These are phyloP conservation scores for Protomyctophum bolini DNA, from an alignment of 2,113 vertebrate species.

Conservation along the genomic window DNA sequence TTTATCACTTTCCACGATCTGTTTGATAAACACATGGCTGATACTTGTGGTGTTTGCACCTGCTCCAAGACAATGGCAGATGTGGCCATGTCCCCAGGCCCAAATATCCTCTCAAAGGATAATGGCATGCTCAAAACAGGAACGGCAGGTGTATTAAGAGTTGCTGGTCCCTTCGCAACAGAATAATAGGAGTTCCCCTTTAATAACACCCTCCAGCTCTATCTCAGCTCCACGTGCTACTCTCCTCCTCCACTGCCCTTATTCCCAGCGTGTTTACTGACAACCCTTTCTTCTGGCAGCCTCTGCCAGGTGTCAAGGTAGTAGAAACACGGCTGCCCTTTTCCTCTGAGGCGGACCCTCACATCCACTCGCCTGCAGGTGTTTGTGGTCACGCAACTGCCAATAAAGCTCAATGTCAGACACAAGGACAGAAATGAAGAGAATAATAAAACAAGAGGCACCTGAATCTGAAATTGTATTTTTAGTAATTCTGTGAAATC, in stretches of 20 bases:
- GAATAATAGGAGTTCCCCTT: too few species aligned
- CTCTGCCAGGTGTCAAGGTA: conserved; percentile 27
- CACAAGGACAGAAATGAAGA: conserved; percentile 3
- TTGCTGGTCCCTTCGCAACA: too few species aligned
- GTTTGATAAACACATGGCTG: too few species aligned
- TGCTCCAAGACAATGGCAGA: neutral
- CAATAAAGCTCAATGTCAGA: conserved; percentile 43
- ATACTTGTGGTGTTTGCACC: too few species aligned
- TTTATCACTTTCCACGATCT: neutral
- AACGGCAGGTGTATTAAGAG: too few species aligned
- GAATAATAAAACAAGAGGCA: too few species aligned
- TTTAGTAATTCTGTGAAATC: conserved; percentile 28
- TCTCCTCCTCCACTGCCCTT: conserved; percentile 26
- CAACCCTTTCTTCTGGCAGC: conserved; percentile 36
- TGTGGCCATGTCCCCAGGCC: neutral
- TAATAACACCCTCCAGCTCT: too few species aligned
- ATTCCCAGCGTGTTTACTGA: conserved; percentile 57
- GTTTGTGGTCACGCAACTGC: conserved; percentile 34
- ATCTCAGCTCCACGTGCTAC: neutral
- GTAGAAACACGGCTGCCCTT: conserved; percentile 31
- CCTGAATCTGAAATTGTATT: neutral
- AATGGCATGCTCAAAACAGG: too few species aligned
- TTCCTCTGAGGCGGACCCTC: conserved; percentile 4
- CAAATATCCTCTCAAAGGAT: neutral
- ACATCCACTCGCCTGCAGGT: conserved; percentile 16